Base-by-base conservation (phyloP, 2,888 invertebrate genomes). In the Strigamia maritima region DNA sequence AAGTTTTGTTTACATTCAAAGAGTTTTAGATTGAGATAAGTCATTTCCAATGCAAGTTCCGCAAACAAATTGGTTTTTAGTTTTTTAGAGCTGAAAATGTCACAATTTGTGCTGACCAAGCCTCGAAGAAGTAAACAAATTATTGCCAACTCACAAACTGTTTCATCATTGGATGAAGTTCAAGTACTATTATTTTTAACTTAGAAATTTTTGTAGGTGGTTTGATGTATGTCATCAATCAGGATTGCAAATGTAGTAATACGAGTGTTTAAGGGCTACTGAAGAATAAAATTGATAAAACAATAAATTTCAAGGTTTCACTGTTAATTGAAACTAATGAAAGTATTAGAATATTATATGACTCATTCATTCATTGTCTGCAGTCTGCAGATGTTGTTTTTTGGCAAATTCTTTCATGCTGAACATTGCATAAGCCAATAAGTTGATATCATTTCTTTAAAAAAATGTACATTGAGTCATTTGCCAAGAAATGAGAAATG, bases 401-500 rank as follows among this genome's bases (percentile, higher is more conserved):
- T 54, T 54, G 54, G 54, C 54, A 54, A 54, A 54, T 54, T 54
- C n/a, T 8, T 54, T 54, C 54, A 54, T 4, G n/a, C 19, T 19
- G 22, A 54, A 54, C 54, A 19, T 54, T 54, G 54, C 54, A 54
- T 54, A 54, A 54, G 54, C 54, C 54, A 54, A 19, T 54, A 54
- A 19, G 19, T 54, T 54, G 54, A 54, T 19, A 54, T 19, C 54
- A 54, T 19, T 19, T 8, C 1, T 44, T 35, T 35, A 8, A 4
- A 4, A 35, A 35, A 6, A 4, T n/a, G n/a, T 3, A 54, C n/a
- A 22, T 0, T 7, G 19, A 54, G 19, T 14, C 54, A 19, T 54
- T 54, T 54, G 54, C 54, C 54, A 54, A 54, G 22, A 54, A 54
- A 54, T 14, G 44, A 44, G 22, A 19, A 54, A 54, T 54, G 54